Percentiles rank a stretch among this genome's conserved stretches.
These are phyloP conservation scores for Iphiclides podalirius DNA, from an alignment of 2,888 invertebrate genomes.

Conservation along the genomic window DNA sequence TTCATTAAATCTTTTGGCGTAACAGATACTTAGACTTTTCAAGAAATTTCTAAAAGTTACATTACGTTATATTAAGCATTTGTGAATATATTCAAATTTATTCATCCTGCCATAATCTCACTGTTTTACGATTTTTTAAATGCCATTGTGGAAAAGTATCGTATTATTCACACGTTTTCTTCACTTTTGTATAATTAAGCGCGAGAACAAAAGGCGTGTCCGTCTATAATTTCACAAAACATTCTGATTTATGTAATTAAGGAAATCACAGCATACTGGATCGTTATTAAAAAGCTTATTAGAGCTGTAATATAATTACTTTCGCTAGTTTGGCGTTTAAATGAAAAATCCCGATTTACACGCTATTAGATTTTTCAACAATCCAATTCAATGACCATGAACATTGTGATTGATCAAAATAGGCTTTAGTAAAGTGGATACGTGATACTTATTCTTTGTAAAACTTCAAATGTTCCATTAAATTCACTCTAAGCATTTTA, in stretches of 20 bases:
- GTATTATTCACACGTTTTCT: constrained; percentile 38
- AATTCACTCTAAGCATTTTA: no score
- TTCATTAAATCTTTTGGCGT: no score
- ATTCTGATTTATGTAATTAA: constrained; percentile 32
- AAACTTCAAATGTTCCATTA: no score
- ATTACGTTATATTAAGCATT: no score
- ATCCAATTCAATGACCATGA: no score
- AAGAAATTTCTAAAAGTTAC: no score
- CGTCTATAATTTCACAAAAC: constrained; percentile 38
- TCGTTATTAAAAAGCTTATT: not conserved
- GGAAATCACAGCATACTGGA: constrained; percentile 3
- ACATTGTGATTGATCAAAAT: no score
- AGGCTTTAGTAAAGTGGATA: no score
- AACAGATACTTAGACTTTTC: no score
- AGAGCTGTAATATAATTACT: not conserved
- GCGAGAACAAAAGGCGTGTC: constrained; percentile 32
- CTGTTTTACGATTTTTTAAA: constrained; percentile 16
- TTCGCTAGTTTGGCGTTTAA: not conserved
- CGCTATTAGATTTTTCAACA: no score
- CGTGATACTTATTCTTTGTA: no score
- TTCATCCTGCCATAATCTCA: not conserved
- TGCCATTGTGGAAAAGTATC: constrained; percentile 11
- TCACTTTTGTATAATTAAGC: constrained; percentile 33
- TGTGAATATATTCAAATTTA: constrained; percentile 2
- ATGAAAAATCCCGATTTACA: no score